Base-by-base conservation (phyloP, 2,113 vertebrate species). In the Colossoma macropomum region DNA sequence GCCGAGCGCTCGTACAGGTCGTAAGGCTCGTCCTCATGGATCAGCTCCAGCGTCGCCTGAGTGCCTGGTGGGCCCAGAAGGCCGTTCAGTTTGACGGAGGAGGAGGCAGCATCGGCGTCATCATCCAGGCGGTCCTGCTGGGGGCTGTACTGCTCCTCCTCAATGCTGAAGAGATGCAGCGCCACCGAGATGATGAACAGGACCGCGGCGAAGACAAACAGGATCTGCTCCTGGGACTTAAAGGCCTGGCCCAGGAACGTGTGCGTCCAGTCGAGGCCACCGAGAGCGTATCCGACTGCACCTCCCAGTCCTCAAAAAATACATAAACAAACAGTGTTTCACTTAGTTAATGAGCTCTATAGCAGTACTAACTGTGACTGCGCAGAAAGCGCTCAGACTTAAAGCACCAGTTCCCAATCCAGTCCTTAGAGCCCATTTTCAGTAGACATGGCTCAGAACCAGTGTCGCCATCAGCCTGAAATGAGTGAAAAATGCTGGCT, bases 201-300 rank as follows among this genome's bases (percentile, higher is more conserved):
- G 86, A 98, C 90, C 75, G 97, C 94, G 0, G 97, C 95, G 0
- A 99, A 99, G 93, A 98, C 93, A 91, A 99, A 99, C 52, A 99
- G 94, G 86, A 98, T 97, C 92, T 99, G 98, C 89, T 99, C 96
- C 91, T 99, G 98, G 1, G 97, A 97, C 77, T 95, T 93, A 87
- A 99, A 98, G 86, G 92, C 86, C 50, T 19, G 19, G 60, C 96
- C 96, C 48, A 99, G 88, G 92, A 98, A 95, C n/a, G 98, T 99
- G 89, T 97, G 95, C 0, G 96, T 99, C 98, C 98, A 99, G 90
- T 99, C 96, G 38, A 98, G 91, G 11, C 98, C 98, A 5, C 98
- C 97, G 28, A 99, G 93, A 87, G 98, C 97, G 1, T 99, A 99
- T 88, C 98, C 98, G 0, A 98, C 90, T 0, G 98, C 98, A 63